These are phyloP conservation scores for Drosophila borborema DNA, from an alignment of 2,888 invertebrate genomes.

Conservation along the genomic window DNA sequence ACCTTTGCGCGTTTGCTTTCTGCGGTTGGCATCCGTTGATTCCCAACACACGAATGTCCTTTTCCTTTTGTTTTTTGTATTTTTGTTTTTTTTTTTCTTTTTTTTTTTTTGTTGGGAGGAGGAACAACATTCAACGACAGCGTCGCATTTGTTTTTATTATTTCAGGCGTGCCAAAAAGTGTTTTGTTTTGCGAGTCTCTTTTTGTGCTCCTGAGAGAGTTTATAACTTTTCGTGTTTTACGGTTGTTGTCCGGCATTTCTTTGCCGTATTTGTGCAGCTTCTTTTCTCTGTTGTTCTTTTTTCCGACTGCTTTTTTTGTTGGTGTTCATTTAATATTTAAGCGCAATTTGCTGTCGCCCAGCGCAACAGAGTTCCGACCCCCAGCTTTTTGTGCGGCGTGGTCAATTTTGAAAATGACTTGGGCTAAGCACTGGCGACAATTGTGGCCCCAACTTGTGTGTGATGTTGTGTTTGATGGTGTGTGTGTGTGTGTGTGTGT, in stretches of 20 bases:
- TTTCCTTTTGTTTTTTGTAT: conserved; percentile 32
- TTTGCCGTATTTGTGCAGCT: conserved; percentile 41
- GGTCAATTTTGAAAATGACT: conserved; percentile 81
- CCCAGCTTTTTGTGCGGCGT: conserved; percentile 58
- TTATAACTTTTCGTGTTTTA: conserved; percentile 80
- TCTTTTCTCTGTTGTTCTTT: conserved; percentile 19
- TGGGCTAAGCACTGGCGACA: conserved; percentile 77
- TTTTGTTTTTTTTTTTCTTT: conserved; percentile 2
- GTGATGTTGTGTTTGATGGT: conserved; percentile 42
- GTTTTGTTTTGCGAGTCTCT: conserved; percentile 65
- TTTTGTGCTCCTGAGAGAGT: conserved; percentile 68
- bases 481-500: conserved; percentile 59
- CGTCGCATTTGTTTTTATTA: conserved; percentile 78
- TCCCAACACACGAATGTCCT: conserved; percentile 70
- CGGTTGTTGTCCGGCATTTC: conserved; percentile 72
- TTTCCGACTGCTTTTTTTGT: conserved; percentile 30
- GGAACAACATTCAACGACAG: conserved; percentile 29
- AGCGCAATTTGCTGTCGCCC: conserved; percentile 76
- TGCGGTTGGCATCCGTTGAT: conserved; percentile 63
- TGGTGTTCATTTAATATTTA: conserved; percentile 82
- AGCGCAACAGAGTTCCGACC: conserved; percentile 49
- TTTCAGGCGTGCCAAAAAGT: conserved; percentile 77
- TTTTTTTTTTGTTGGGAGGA: background rate
- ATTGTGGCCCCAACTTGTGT: conserved; percentile 62
- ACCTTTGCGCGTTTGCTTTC: conserved; percentile 75